phyloP scores from a whole-genome alignment of 2,888 invertebrate species.

The Clepsis dumicolana region DNA sequence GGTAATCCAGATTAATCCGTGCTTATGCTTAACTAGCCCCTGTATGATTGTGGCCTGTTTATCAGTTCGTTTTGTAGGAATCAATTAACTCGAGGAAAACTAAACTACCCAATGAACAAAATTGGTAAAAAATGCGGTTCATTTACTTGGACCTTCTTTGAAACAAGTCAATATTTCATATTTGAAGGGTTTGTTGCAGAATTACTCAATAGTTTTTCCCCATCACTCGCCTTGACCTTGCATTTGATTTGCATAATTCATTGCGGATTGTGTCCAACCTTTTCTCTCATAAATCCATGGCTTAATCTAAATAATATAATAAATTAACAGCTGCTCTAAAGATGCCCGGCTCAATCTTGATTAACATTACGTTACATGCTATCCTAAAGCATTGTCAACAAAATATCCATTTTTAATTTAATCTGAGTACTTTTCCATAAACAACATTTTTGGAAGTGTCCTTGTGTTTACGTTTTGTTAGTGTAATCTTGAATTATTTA shows the following conservation, averaged over 20 bases:
- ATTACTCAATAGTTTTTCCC: neutral
- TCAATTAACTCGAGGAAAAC: too few relatives aligned
- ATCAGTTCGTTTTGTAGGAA: too few relatives aligned
- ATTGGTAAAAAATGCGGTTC: neutral
- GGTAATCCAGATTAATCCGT: too few relatives aligned
- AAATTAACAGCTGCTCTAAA: slow-evolving; percentile 47
- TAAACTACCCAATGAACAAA: too few relatives aligned
- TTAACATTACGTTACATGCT: slow-evolving; percentile 56
- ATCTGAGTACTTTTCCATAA: slow-evolving; percentile 12
- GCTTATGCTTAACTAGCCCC: too few relatives aligned
- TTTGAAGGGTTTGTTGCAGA: neutral
- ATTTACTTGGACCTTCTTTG: too few relatives aligned
- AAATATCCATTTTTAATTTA: slow-evolving; percentile 57
- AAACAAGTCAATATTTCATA: too few relatives aligned
- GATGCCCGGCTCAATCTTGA: slow-evolving; percentile 48
- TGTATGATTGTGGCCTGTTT: too few relatives aligned
- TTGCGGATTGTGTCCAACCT: slow-evolving; percentile 27
- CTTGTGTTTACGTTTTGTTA: neutral
- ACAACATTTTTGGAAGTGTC: neutral
- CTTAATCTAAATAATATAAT: slow-evolving; percentile 27
- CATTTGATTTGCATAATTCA: slow-evolving; percentile 7
- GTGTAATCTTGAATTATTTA: neutral
- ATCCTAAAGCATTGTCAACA: slow-evolving; percentile 63
- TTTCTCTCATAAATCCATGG: slow-evolving; percentile 16
- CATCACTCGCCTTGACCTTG: slow-evolving; percentile 10